Evolutionary conservation across 2,113 vertebrate species (phyloP), one percentile per base, ranked within the genome.

Genomic region (Bostrychus sinensis): DNA sequence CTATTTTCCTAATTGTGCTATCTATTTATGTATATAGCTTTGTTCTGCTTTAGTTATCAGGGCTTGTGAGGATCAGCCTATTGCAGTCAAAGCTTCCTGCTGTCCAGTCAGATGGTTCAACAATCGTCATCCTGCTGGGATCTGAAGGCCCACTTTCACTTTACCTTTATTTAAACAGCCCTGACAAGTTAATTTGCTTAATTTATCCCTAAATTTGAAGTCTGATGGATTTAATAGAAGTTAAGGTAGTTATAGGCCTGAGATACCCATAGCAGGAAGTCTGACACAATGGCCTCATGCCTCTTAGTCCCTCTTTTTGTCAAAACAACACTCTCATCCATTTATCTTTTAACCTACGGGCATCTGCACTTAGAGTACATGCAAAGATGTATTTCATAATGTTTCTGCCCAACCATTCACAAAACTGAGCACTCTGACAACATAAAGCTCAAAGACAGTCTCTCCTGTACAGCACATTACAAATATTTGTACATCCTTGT

Each of bases 81-180:
- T 39, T 37, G 5, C 59, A 19, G 30, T 61, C 54, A 1, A 45
- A 5, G 61, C 72, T 23, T 82, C 77, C 75, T 77, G 80, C 71
- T 70, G 75, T 67, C 62, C 81, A 78, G 86, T 92, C 90, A 84
- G 78, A 86, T 56, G 54, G 5, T 14, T 60, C 20, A 16, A 57
- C 34, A 14, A 87, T 89, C 84, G 38, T 91, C 91, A 92, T 83
- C 68, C 87, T 86, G 78, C 8, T n/a, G 55, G 68, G 77, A 73
- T 75, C 71, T 39, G 56, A 56, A n/a, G 65, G 55, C 58, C 28
- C 50, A 42, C 36, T 23, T 1, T 3, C 14, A 13, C 19, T 28
- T 34, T 11, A 32, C 10, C 17, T 12, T 34, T 17, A 13, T 55
- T 55, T 22, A 55, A 19, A 51, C n/a, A 30, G 16, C 5, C 30